These are phyloP conservation scores for Terebella lapidaria DNA, from an alignment of 2,888 invertebrate genomes.

Conservation along the genomic window DNA sequence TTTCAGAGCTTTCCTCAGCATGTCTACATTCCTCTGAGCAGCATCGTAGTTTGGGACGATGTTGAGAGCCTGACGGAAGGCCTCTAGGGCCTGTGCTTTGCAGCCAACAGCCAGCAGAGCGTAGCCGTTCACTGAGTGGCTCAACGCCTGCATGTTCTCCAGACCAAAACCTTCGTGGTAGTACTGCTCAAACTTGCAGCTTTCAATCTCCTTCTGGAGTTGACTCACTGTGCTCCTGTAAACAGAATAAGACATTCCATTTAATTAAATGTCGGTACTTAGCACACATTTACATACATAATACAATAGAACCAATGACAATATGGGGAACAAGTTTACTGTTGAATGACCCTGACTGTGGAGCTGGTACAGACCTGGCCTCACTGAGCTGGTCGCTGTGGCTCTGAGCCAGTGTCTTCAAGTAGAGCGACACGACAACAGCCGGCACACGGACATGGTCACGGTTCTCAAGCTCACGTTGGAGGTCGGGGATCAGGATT, in stretches of 20 bases:
- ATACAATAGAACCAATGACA: neutral
- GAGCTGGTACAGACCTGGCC: conserved; percentile 6
- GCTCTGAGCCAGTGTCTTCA: conserved; percentile 15
- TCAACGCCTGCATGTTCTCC: conserved; percentile 19
- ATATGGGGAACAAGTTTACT: too few species aligned
- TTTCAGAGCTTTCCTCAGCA: neutral
- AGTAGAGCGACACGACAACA: conserved; percentile 17
- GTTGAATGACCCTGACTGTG: too few species aligned
- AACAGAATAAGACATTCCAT: too few species aligned
- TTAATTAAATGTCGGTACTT: too few species aligned
- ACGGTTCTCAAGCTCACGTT: conserved; percentile 13
- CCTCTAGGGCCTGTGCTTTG: conserved; percentile 6
- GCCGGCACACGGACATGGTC: conserved; percentile 21
- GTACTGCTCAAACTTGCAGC: conserved; percentile 15
- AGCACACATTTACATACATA: neutral
- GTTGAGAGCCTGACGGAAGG: conserved; percentile 14
- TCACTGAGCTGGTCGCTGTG: conserved; percentile 11
- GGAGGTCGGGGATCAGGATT: conserved; percentile 18
- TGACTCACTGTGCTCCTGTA: conserved; percentile 9
- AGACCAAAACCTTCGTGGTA: conserved; percentile 17
- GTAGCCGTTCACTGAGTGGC: conserved; percentile 15
- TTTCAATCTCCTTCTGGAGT: conserved; percentile 11
- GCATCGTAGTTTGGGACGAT: conserved; percentile 15
- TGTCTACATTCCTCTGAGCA: neutral
- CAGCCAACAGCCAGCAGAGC: conserved; percentile 11